Percentiles rank a stretch among this genome's conserved stretches.
Evolutionary conservation across 2,113 vertebrate genomes (phyloP).

Genomic region (Taurulus bubalis): DNA sequence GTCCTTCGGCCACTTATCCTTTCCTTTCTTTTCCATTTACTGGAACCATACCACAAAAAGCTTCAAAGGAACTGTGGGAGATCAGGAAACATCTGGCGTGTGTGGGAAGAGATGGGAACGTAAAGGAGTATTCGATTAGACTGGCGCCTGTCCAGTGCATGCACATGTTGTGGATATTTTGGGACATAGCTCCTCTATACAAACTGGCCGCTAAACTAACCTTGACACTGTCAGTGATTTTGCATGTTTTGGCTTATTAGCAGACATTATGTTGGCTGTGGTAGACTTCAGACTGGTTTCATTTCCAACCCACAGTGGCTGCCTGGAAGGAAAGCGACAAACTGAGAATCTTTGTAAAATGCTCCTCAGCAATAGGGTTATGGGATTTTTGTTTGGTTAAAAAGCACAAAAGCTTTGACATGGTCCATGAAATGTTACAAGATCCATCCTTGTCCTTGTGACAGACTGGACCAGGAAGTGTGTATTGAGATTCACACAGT

Average conservation of each 20-base stretch:
- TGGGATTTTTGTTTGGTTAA: neutral
- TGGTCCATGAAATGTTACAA: neutral
- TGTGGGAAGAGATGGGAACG: constrained; percentile 34
- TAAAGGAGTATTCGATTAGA: constrained; percentile 30
- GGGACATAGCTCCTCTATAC: neutral
- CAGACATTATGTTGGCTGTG: neutral
- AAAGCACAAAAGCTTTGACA: neutral
- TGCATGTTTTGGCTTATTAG: neutral
- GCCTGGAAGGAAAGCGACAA: neutral
- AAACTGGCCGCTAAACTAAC: neutral
- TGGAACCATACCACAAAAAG: constrained; percentile 13
- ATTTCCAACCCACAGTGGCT: neutral
- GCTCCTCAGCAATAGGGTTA: neutral
- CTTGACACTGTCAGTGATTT: neutral
- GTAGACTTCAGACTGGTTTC: neutral
- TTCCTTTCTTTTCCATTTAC: neutral
- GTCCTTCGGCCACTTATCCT: neutral
- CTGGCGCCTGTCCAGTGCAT: neutral
- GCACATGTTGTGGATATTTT: neutral
- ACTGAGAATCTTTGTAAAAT: constrained; percentile 24
- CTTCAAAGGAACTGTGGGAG: constrained; percentile 29
- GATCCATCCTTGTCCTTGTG: neutral
- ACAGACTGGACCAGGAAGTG: neutral
- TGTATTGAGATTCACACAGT: neutral
- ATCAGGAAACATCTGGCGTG: constrained; percentile 60